phyloP scores from a whole-genome alignment of 2,888 invertebrate genomes.

The Tenthredo notha region DNA sequence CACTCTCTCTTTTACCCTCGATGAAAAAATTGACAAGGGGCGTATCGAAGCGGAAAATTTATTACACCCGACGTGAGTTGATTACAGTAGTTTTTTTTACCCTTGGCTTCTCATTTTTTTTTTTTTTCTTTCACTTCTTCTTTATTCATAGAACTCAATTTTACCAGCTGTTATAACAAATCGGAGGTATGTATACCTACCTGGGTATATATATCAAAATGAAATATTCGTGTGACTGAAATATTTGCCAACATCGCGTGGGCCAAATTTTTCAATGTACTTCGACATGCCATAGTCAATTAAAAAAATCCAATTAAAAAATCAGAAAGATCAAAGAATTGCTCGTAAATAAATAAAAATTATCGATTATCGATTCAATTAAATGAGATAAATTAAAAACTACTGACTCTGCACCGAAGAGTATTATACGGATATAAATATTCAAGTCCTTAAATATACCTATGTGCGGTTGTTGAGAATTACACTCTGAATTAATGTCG shows the following conservation, averaged over 20 bases:
- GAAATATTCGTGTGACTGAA: not conserved
- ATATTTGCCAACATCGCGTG: not conserved
- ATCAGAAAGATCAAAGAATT: not conserved
- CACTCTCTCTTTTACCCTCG: not conserved
- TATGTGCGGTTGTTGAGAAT: not conserved
- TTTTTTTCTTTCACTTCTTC: not conserved
- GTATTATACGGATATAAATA: not conserved
- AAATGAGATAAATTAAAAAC: not conserved
- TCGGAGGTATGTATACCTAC: not conserved
- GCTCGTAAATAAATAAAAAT: not conserved
- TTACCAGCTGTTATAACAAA: slow-evolving; percentile 5
- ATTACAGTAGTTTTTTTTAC: not conserved
- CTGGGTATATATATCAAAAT: not conserved
- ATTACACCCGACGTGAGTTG: slow-evolving; percentile 3
- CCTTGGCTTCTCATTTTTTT: not conserved
- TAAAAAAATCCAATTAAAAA: not conserved
- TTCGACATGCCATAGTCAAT: not conserved
- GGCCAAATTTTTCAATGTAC: not conserved
- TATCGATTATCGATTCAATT: not conserved
- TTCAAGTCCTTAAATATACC: not conserved
- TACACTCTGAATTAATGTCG: not conserved
- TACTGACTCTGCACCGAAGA: not conserved
- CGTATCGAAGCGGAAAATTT: slow-evolving; percentile 8
- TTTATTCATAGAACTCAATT: not conserved
- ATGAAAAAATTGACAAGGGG: slow-evolving; percentile 1